Percentiles rank a stretch among this genome's conserved stretches.
These are phyloP conservation scores for Nomada goodeniana DNA, from an alignment of 2,888 invertebrate species.

Conservation along the genomic window DNA sequence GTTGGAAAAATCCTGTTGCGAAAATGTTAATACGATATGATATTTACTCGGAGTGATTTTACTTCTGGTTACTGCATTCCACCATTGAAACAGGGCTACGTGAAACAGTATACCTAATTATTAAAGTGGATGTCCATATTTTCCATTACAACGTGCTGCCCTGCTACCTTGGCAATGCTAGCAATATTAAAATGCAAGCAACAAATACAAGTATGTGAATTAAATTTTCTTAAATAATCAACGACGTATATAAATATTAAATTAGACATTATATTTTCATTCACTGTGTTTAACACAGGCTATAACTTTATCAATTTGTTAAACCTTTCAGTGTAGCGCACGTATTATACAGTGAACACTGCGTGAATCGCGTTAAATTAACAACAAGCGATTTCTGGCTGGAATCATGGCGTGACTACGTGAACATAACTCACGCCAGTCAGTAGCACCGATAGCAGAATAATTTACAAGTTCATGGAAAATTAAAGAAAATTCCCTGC, in stretches of 20 bases:
- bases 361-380: constrained; percentile 11
- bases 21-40: not conserved
- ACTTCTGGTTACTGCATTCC: not conserved
- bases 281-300: too few species aligned
- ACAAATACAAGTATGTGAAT: not conserved
- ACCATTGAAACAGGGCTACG: not conserved
- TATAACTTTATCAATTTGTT: not conserved
- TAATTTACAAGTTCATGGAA: too few species aligned
- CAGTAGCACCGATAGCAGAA: not conserved
- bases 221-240: not conserved
- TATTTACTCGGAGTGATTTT: not conserved
- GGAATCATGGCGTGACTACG: not conserved
- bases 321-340: not conserved
- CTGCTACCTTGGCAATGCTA: not conserved
- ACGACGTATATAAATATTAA: too few species aligned
- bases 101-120: too few species aligned
- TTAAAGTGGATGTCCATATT: not conserved
- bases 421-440: not conserved
- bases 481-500: not conserved
- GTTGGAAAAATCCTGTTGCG: not conserved
- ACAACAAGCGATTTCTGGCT: constrained; percentile 21
- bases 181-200: not conserved
- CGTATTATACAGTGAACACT: not conserved
- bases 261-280: too few species aligned
- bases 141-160: too few species aligned